Conservation (phyloP, 1,140 invertebrate species). For the Lepidotrigona ventralis region DNA sequence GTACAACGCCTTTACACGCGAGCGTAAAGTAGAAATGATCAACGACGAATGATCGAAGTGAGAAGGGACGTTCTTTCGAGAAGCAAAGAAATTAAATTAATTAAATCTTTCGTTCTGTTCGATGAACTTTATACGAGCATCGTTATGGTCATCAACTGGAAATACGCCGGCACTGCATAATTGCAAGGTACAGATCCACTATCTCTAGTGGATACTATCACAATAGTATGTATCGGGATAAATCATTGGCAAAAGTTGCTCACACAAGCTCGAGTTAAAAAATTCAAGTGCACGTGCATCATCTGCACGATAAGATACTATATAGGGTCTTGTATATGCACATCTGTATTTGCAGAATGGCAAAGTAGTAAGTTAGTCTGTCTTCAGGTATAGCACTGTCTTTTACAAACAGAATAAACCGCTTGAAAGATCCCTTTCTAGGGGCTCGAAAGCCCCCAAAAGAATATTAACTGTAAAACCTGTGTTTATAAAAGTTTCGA, state of each 20-base stretch:
- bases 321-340: not conserved
- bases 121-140: not conserved
- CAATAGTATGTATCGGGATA: not conserved
- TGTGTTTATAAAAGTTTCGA: not conserved
- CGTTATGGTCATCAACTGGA: not conserved
- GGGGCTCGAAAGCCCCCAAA: too few species aligned
- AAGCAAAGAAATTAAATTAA: too few species aligned
- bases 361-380: not conserved
- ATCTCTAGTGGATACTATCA: not conserved
- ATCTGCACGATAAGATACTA: not conserved
- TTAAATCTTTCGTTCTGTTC: too few species aligned
- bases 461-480: not conserved
- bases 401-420: not conserved
- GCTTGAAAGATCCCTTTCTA: not conserved
- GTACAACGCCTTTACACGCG: not conserved
- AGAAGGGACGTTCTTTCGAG: too few species aligned
- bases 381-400: not conserved
- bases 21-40: not conserved
- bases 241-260: not conserved
- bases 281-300: not conserved
- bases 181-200: not conserved
- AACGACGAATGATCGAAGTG: too few species aligned
- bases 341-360: not conserved
- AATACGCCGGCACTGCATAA: not conserved
- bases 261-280: not conserved